A percentile compares a stretch with the other conserved stretches of the same genome.
Conservation (phyloP, 2,888 invertebrate species). For the Tyria jacobaeae region DNA sequence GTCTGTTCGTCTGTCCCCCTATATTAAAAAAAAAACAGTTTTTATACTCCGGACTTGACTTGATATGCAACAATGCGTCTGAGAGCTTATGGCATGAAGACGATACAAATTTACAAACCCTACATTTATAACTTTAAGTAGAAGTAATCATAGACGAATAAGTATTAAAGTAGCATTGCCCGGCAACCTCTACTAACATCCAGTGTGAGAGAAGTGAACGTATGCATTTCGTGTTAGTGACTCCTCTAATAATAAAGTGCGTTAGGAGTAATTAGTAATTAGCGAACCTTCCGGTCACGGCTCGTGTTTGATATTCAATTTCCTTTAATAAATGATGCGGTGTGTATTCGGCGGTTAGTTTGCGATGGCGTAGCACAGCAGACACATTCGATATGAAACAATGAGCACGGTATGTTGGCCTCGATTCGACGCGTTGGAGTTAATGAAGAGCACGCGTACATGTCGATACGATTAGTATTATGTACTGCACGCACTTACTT, state of each 20-base stretch:
- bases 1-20: too few species aligned
- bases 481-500: background rate
- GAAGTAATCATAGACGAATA: too few species aligned
- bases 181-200: too few species aligned
- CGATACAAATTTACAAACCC: too few species aligned
- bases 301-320: conserved; percentile 16
- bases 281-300: background rate
- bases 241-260: conserved; percentile 1
- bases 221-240: background rate
- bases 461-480: conserved; percentile 1
- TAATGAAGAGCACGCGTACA: conserved; percentile 3
- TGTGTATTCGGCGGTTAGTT: conserved; percentile 1
- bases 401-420: background rate
- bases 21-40: too few species aligned
- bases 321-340: conserved; percentile 8
- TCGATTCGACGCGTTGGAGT: background rate
- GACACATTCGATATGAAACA: conserved; percentile 1
- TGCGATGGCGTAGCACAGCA: too few species aligned
- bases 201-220: too few species aligned
- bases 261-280: conserved; percentile 16
- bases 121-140: too few species aligned
- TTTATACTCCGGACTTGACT: too few species aligned
- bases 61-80: too few species aligned
- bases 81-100: too few species aligned
- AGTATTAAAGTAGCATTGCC: too few species aligned